Evolutionary conservation across 2,888 invertebrate genomes (phyloP), one percentile per base, ranked within the genome.

Genomic region (Tachina lurida): DNA sequence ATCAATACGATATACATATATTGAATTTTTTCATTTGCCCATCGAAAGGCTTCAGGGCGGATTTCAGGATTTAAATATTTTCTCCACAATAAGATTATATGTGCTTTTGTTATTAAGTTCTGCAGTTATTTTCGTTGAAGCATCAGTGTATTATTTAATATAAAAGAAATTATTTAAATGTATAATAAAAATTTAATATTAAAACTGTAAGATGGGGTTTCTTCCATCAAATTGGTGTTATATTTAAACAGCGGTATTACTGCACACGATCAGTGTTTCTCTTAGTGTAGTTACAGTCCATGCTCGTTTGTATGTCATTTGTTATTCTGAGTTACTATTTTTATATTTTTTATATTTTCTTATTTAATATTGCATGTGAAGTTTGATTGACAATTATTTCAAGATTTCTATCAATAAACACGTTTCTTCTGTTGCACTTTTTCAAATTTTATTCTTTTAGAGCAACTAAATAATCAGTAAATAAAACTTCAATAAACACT

Each of bases 391-490:
- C 88, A 87, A 88, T 87, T 83, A 86, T 80, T 84, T 82, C 80
- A 88, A 88, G 88, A 88, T 89, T 87, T 84, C 70, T 87, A 88
- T 89, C 88, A 83, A 79, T 68, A 79, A 87, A 86, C 88, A 88
- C 88, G 88, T 87, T 84, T 80, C 12, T 19, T 49, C 56, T 70
- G 41, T 52, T 68, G 67, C 68, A 31, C 70, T 56, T 54, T 67
- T 63, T 39, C 17, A 47, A 43, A 49, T 41, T 13, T 31, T 39
- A 63, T 58, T 62, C 13, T 56, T 58, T 67, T 67, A 52, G 62
- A 75, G 13, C 54, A 45, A 63, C 41, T 54, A 67, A 41, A 70
- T 62, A 70, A 52, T 68, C 68, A 47, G 63, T n/a, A 63, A 52
- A 63, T 22, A 68, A 15, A 39, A 58, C 67, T 65, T 17, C 19